Conservation (phyloP, 2,113 vertebrate species). For the Micronycteris hirsuta region DNA sequence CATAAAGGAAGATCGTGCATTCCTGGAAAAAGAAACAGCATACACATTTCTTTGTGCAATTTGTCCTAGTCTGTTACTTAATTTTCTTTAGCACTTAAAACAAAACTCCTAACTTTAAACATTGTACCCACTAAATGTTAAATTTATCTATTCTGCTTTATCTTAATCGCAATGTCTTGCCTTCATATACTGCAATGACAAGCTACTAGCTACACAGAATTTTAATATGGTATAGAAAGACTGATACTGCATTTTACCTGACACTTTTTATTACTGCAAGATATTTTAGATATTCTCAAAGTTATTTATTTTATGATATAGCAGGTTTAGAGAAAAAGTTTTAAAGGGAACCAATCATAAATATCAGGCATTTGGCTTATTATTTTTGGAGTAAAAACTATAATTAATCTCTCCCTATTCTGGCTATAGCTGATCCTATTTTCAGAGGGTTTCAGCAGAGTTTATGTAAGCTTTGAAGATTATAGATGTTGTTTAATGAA, state of each 20-base stretch:
- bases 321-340: constrained; percentile 51
- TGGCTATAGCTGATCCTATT: constrained; percentile 56
- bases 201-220: constrained; percentile 30
- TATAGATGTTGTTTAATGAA: constrained; percentile 31
- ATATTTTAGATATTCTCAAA: constrained; percentile 58
- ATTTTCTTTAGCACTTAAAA: neutral
- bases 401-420: constrained; percentile 65
- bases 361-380: constrained; percentile 59
- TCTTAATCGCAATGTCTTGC: constrained; percentile 2
- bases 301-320: constrained; percentile 56
- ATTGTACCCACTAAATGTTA: neutral
- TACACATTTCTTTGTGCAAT: neutral
- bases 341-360: constrained; percentile 56
- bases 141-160: constrained; percentile 20
- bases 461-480: constrained; percentile 40
- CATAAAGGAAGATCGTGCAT: neutral
- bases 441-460: constrained; percentile 48
- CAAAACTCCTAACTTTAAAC: neutral
- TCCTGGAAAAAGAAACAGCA: neutral
- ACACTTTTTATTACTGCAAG: constrained; percentile 61
- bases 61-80: neutral
- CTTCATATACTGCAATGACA: neutral
- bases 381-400: constrained; percentile 65
- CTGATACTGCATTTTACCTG: constrained; percentile 62
- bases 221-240: constrained; percentile 63